A percentile compares a stretch with the other conserved stretches of the same genome.
These are phyloP conservation scores for Physocephala rufipes DNA, from an alignment of 2,888 invertebrate species.

Conservation along the genomic window DNA sequence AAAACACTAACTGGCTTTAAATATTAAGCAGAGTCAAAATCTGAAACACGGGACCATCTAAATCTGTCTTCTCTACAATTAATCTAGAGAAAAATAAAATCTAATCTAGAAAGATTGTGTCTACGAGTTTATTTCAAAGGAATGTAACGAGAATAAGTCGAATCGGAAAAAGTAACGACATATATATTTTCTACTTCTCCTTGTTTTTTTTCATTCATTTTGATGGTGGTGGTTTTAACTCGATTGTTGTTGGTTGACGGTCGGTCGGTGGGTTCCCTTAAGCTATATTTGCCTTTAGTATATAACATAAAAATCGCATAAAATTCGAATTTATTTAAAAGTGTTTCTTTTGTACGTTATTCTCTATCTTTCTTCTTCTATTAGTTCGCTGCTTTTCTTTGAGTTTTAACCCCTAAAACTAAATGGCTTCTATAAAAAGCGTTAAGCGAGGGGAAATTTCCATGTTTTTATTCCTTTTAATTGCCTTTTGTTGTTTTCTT, in stretches of 20 bases:
- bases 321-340: slow-evolving; percentile 44
- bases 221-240: background rate
- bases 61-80: too few relatives aligned
- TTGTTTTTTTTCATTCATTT: too few relatives aligned
- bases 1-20: background rate
- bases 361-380: background rate
- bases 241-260: slow-evolving; percentile 13
- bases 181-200: background rate
- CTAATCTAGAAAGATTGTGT: too few relatives aligned
- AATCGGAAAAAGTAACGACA: background rate
- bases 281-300: slow-evolving; percentile 38
- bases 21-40: too few relatives aligned
- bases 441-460: too few relatives aligned
- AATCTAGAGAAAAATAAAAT: too few relatives aligned
- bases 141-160: background rate
- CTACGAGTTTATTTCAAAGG: too few relatives aligned
- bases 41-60: too few relatives aligned
- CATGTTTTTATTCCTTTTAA: too few relatives aligned
- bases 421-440: background rate
- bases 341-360: background rate
- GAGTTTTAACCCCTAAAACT: too few relatives aligned
- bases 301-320: slow-evolving; percentile 57
- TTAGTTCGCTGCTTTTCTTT: background rate
- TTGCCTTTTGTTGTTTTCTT: too few relatives aligned
- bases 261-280: slow-evolving; percentile 3